These are phyloP conservation scores for Trichonephila clavipes DNA, from an alignment of 1,140 invertebrate species.

Conservation along the genomic window DNA sequence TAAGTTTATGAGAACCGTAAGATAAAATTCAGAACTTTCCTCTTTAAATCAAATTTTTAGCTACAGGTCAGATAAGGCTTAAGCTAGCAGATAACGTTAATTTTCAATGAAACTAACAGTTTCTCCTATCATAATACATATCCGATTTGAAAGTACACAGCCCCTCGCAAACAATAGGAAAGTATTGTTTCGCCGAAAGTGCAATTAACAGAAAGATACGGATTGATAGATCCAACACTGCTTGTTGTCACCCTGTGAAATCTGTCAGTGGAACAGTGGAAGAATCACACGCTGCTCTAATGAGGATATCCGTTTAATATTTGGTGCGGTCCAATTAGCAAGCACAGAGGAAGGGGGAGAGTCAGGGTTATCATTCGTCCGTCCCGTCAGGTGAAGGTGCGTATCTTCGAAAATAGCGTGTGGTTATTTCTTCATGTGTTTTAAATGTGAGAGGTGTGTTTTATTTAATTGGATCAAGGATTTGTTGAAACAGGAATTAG, in stretches of 20 bases:
- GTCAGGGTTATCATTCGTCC: constrained; percentile 26
- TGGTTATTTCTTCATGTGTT: neutral
- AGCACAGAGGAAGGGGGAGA: neutral
- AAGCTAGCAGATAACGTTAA: too few species aligned
- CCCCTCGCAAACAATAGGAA: neutral
- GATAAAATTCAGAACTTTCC: too few species aligned
- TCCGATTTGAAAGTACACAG: too few species aligned
- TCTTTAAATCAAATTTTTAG: too few species aligned
- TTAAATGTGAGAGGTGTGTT: neutral
- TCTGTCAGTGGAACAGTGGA: neutral
- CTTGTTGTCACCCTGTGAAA: neutral
- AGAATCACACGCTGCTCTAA: constrained; percentile 32
- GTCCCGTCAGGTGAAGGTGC: neutral
- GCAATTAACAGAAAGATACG: neutral
- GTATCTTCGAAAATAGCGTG: neutral
- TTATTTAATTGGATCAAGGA: constrained; percentile 34
- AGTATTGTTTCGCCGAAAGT: neutral
- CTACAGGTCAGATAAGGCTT: too few species aligned
- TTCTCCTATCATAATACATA: too few species aligned
- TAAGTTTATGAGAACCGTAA: too few species aligned
- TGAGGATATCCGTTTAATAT: constrained; percentile 45
- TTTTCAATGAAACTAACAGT: too few species aligned
- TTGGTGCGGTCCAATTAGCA: constrained; percentile 45
- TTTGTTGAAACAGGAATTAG: neutral
- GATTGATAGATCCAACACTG: neutral